Conservation (phyloP, 2,113 vertebrate genomes). For the Gracilinanus agilis region DNA sequence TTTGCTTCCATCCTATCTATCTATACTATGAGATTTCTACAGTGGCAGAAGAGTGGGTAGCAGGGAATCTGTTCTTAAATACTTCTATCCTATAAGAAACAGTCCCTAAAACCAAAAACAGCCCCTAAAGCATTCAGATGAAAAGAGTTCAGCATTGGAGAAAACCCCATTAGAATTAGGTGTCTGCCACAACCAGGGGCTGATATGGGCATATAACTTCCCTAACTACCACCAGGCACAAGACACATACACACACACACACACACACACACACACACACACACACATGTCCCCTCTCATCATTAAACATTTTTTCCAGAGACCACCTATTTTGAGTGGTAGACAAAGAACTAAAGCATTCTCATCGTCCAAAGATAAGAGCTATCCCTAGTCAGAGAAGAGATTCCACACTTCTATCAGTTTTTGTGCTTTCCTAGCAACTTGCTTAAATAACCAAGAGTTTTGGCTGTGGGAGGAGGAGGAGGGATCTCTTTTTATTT, state of each 20-base stretch:
- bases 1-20: not conserved
- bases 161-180: not conserved
- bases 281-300: not conserved
- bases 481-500: not conserved
- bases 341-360: not conserved
- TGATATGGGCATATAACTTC: not conserved
- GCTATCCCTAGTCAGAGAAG: not conserved
- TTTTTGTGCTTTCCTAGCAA: not conserved
- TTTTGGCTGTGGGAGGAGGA: not conserved
- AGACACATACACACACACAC: too few relatives aligned
- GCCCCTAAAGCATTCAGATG: not conserved
- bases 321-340: not conserved
- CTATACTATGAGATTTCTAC: not conserved
- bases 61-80: not conserved
- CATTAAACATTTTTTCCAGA: not conserved
- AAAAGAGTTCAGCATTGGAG: not conserved
- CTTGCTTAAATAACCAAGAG: not conserved
- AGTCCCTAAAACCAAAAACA: not conserved
- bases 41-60: not conserved
- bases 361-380: not conserved
- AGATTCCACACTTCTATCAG: not conserved
- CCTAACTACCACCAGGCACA: not conserved
- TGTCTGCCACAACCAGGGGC: not conserved
- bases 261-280: too few relatives aligned
- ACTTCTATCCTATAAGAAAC: not conserved